Evolutionary conservation across 2,113 vertebrate genomes (phyloP).

Genomic region (Lipotes vexillifer): DNA sequence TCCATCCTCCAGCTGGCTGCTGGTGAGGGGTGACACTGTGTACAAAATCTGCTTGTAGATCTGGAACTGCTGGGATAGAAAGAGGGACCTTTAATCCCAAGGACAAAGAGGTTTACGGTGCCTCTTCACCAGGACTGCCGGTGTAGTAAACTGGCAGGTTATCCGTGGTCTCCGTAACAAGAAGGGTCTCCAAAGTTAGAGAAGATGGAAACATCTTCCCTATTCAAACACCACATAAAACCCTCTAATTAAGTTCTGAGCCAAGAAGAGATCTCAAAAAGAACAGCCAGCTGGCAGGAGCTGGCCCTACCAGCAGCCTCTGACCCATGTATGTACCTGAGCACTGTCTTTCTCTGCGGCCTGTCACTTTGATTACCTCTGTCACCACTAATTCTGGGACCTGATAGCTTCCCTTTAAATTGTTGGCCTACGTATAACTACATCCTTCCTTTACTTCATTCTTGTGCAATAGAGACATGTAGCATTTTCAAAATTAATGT

Average conservation of each 20-base stretch:
- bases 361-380: not conserved
- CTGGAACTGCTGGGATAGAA: not conserved
- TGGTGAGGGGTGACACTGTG: not conserved
- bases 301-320: not conserved
- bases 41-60: not conserved
- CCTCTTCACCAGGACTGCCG: not conserved
- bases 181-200: not conserved
- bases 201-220: not conserved
- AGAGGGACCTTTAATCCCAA: not conserved
- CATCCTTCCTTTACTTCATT: not conserved
- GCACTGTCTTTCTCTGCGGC: not conserved
- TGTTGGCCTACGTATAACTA: not conserved
- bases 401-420: not conserved
- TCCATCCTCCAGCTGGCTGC: not conserved
- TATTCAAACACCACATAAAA: not conserved
- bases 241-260: not conserved
- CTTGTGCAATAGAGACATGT: not conserved
- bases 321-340: not conserved
- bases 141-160: not conserved
- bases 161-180: not conserved
- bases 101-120: not conserved
- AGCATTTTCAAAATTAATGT: constrained; percentile 19
- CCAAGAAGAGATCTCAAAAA: not conserved
- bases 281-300: not conserved
- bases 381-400: not conserved